phyloP scores from a whole-genome alignment of 2,888 invertebrate species.

The Lamproptera curius region DNA sequence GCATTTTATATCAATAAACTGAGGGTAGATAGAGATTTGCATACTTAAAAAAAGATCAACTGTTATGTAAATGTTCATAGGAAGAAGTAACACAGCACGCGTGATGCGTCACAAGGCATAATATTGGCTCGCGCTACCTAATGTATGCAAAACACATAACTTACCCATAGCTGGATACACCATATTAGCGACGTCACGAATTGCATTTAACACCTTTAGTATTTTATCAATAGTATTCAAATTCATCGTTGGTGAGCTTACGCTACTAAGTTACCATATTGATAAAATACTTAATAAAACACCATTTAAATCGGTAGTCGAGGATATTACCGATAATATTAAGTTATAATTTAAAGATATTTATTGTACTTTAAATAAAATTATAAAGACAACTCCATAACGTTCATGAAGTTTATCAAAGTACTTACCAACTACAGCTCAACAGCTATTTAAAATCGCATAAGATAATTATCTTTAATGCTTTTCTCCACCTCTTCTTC shows the following conservation, averaged over 20 bases:
- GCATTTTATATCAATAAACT: slow-evolving; percentile 14
- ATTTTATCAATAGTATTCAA: slow-evolving; percentile 18
- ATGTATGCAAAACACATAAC: slow-evolving; percentile 34
- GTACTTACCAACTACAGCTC: too few species aligned
- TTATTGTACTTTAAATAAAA: too few species aligned
- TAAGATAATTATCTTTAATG: too few species aligned
- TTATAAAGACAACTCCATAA: too few species aligned
- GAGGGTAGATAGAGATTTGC: slow-evolving; percentile 30
- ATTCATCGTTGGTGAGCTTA: slow-evolving; percentile 21
- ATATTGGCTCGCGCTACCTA: slow-evolving; percentile 31
- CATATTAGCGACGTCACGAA: slow-evolving; percentile 29
- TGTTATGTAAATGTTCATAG: slow-evolving; percentile 25
- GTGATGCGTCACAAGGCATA: slow-evolving; percentile 25
- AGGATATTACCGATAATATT: too few species aligned
- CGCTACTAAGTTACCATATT: slow-evolving; percentile 33
- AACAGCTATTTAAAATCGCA: too few species aligned
- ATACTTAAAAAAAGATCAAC: slow-evolving; percentile 33
- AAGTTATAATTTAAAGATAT: too few species aligned
- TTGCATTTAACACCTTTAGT: slow-evolving; percentile 30
- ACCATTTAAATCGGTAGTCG: neutral
- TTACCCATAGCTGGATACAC: slow-evolving; percentile 21
- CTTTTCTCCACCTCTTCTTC: too few species aligned
- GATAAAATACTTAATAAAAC: slow-evolving; percentile 20
- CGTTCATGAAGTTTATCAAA: too few species aligned
- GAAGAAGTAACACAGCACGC: slow-evolving; percentile 23